Evolutionary conservation across 2,888 invertebrate genomes (phyloP).

Genomic region (Bombylius major): DNA sequence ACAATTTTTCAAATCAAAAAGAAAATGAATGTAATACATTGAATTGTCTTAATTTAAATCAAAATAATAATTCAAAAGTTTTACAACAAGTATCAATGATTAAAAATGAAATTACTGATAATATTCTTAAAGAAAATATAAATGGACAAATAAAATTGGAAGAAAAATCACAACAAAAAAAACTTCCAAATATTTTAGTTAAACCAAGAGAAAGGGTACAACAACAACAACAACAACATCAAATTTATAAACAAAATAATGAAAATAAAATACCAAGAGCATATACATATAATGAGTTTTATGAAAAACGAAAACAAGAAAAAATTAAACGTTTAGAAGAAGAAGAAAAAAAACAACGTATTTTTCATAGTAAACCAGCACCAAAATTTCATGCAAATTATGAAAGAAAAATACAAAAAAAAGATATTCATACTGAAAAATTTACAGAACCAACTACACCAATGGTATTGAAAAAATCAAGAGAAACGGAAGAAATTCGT

Average conservation of each 20-base stretch:
- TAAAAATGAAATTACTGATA: no score
- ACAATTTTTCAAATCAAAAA: background rate
- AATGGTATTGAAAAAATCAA: conserved; percentile 25
- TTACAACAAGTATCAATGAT: no score
- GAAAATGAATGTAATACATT: background rate
- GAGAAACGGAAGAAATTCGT: conserved; percentile 17
- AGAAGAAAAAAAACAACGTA: conserved; percentile 27
- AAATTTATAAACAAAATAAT: background rate
- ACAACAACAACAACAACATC: background rate
- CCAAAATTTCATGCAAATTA: conserved; percentile 24
- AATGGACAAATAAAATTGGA: background rate
- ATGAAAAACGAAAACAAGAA: conserved; percentile 23
- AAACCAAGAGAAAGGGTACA: no score
- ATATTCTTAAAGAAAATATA: background rate
- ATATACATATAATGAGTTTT: conserved; percentile 25
- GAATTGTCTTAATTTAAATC: background rate
- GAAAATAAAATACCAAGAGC: conserved; percentile 20
- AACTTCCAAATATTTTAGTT: background rate
- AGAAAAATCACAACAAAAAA: background rate
- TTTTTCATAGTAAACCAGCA: conserved; percentile 30
- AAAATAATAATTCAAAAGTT: background rate
- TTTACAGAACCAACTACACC: conserved; percentile 27
- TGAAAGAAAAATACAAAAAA: conserved; percentile 8
- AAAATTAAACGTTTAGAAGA: conserved; percentile 19
- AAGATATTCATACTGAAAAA: background rate